Conservation (phyloP, 2,797 vertebrate species). For the Micropoecilia bifurca region DNA sequence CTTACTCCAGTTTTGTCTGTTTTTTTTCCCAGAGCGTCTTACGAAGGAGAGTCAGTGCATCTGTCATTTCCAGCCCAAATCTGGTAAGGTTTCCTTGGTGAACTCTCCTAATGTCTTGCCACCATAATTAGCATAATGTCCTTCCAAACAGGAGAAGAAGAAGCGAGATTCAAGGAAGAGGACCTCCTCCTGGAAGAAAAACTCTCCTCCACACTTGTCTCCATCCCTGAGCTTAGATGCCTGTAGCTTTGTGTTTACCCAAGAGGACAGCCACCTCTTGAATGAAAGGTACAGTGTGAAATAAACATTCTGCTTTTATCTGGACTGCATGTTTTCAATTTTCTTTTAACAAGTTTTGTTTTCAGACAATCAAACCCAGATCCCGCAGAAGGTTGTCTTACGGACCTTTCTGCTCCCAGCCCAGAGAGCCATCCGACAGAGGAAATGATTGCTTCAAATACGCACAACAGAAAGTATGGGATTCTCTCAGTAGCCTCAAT, state of each 20-base stretch:
- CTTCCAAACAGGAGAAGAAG: slow-evolving; percentile 54
- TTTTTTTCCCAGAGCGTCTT: slow-evolving; percentile 58
- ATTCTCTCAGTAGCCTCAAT: neutral
- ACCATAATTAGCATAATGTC: neutral
- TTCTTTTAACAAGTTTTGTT: neutral
- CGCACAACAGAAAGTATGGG: slow-evolving; percentile 50
- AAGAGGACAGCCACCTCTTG: slow-evolving; percentile 26
- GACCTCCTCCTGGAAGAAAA: slow-evolving; percentile 35
- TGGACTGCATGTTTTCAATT: neutral
- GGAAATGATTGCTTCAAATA: slow-evolving; percentile 27
- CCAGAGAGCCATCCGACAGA: slow-evolving; percentile 27
- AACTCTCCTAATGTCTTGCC: neutral
- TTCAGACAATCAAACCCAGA: slow-evolving; percentile 49
- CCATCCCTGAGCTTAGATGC: slow-evolving; percentile 43
- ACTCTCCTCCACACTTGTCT: slow-evolving; percentile 16
- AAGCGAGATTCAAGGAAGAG: slow-evolving; percentile 49
- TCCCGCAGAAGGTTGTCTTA: slow-evolving; percentile 7
- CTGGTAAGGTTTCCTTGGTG: slow-evolving; percentile 64
- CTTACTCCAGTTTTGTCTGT: neutral
- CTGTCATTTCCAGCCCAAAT: slow-evolving; percentile 79
- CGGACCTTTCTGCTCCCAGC: neutral
- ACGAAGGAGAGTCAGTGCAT: slow-evolving; percentile 83
- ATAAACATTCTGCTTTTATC: neutral
- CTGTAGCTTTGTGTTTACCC: slow-evolving; percentile 36
- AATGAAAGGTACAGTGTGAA: slow-evolving; percentile 52